These are phyloP conservation scores for Linnaemya vulpina DNA, from an alignment of 2,888 invertebrate genomes.

Conservation along the genomic window DNA sequence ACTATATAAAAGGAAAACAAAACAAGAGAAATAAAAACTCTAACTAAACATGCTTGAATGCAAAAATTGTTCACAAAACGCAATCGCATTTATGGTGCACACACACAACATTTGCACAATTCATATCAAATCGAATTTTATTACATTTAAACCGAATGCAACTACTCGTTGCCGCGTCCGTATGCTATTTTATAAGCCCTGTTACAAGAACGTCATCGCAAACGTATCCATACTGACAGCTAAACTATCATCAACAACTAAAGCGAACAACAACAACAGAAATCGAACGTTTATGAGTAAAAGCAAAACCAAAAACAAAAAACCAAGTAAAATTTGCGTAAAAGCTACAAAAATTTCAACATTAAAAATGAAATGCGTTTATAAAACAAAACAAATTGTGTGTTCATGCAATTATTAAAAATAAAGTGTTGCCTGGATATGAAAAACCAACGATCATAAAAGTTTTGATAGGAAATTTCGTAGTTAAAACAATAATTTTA, in stretches of 20 bases:
- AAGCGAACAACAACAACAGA: constrained; percentile 49
- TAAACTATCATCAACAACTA: constrained; percentile 51
- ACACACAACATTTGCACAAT: constrained; percentile 38
- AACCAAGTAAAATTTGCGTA: constrained; percentile 27
- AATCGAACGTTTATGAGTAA: constrained; percentile 28
- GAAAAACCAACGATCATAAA: no score
- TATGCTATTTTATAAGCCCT: constrained; percentile 7
- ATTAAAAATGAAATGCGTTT: constrained; percentile 66
- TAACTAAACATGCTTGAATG: constrained; percentile 59
- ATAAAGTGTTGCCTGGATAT: background rate
- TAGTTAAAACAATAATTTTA: no score
- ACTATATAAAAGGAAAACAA: constrained; percentile 19
- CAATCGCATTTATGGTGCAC: constrained; percentile 29
- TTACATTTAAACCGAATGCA: background rate
- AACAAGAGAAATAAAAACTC: constrained; percentile 24
- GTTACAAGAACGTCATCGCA: constrained; percentile 54
- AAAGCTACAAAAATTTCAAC: constrained; percentile 10
- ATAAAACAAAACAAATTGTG: constrained; percentile 58
- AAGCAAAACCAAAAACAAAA: background rate
- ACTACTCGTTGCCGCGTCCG: background rate
- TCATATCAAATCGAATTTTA: constrained; percentile 59
- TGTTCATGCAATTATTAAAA: constrained; percentile 33
- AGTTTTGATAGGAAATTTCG: no score
- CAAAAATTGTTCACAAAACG: constrained; percentile 66
- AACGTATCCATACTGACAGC: constrained; percentile 58